A percentile compares a stretch with the other conserved stretches of the same genome.
Conservation (phyloP, 2,797 vertebrate genomes). For the Propithecus perrieri region DNA sequence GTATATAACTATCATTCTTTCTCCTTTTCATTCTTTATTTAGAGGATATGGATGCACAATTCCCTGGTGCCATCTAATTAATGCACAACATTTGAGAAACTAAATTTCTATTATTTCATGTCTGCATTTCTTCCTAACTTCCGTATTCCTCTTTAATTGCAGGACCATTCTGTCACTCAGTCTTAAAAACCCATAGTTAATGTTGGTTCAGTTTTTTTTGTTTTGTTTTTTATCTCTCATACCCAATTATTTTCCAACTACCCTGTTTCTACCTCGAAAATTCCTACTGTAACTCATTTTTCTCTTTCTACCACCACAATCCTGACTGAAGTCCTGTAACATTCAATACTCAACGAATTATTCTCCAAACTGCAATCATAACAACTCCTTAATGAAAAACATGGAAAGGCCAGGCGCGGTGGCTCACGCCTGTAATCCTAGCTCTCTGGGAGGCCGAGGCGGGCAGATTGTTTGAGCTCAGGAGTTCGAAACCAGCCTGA, state of each 20-base stretch:
- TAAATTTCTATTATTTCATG: neutral
- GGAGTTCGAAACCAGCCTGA: too few relatives aligned
- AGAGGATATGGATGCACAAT: neutral
- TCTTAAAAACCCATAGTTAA: neutral
- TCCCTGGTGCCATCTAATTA: neutral
- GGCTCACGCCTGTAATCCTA: too few relatives aligned
- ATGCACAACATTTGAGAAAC: neutral
- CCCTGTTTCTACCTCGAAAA: neutral
- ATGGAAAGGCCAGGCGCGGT: too few relatives aligned
- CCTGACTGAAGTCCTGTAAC: neutral
- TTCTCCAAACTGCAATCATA: neutral
- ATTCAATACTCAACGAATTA: neutral
- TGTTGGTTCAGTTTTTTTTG: neutral
- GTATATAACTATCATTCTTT: neutral
- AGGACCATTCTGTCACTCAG: neutral
- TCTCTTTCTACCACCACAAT: neutral
- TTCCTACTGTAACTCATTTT: neutral
- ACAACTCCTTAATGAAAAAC: neutral
- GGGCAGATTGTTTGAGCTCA: too few relatives aligned
- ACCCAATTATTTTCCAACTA: neutral
- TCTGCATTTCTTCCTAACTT: neutral
- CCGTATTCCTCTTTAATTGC: neutral
- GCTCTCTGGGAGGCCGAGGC: too few relatives aligned
- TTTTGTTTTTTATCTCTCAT: neutral
- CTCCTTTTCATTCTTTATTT: neutral